Percentiles rank a stretch among this genome's conserved stretches.
Evolutionary conservation across 2,113 vertebrate genomes (phyloP).

Genomic region (Carassius carassius): DNA sequence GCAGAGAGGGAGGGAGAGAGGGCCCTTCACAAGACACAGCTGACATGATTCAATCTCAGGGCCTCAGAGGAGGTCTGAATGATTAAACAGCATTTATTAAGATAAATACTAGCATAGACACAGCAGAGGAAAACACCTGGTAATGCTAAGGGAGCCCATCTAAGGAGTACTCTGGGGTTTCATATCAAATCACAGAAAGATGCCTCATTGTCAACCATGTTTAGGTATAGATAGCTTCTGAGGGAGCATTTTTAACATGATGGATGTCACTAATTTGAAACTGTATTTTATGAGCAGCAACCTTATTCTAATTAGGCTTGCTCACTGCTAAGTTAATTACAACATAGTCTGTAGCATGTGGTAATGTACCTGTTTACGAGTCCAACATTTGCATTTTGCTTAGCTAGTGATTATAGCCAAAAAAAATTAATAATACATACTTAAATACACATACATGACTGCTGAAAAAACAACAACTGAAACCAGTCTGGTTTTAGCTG

Average conservation of each 20-base stretch:
- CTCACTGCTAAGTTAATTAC: not conserved
- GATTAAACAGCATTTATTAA: constrained; percentile 50
- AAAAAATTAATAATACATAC: too few species aligned
- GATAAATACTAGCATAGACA: constrained; percentile 24
- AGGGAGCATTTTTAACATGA: not conserved
- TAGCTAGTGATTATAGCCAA: not conserved
- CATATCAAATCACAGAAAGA: not conserved
- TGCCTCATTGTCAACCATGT: not conserved
- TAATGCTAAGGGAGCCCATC: not conserved
- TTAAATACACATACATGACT: too few species aligned
- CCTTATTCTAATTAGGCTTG: not conserved
- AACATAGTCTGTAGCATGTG: too few species aligned
- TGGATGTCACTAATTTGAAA: not conserved
- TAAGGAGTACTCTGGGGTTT: not conserved
- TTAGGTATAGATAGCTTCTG: not conserved
- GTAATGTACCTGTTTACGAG: too few species aligned
- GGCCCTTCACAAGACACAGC: constrained; percentile 4
- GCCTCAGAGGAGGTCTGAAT: constrained; percentile 25
- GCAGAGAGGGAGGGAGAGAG: not conserved
- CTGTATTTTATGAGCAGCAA: not conserved
- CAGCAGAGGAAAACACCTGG: constrained; percentile 1
- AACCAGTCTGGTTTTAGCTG: too few species aligned
- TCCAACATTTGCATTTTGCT: not conserved
- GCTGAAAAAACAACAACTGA: too few species aligned
- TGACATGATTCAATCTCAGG: constrained; percentile 14